Evolutionary conservation across 2,888 invertebrate genomes (phyloP), one percentile per base, ranked within the genome.

Genomic region (Campoplex capitator): DNA sequence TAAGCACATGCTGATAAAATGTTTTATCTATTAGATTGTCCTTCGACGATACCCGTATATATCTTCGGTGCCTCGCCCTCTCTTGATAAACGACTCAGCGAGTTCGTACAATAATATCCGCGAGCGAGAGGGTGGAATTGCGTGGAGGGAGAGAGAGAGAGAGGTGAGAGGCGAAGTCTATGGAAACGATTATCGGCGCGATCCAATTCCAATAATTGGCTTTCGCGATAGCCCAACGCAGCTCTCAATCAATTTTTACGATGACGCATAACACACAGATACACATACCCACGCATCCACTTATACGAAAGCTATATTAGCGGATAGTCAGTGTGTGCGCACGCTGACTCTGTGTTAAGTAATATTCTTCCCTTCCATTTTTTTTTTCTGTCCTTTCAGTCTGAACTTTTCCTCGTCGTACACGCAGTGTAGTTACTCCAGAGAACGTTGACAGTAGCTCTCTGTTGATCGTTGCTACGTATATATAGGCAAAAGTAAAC

Each of bases 121-220:
- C 18, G 67, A 75, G 51, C 23, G 35, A 42, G 71, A 65, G 71
- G 78, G 68, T 70, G 56, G 42, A 42, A 77, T 77, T 67, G 67
- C 35, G 48, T 65, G 45, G 32, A 18, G 65, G 48, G 18, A 4
- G 23, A 23, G 23, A 23, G 65, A 48, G 18, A 4, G 16, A 32
- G 65, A 32, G 3, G 18, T 3, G 38, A 54, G 58, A 45, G 73
- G 28, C 6, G 45, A 23, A 23, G 83, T 54, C 76, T 83, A 76
- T 76, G 75, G 58, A 73, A 83, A 83, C 83, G 83, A 86, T 86
- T 83, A 86, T 86, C 83, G 80, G 48, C 71, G 71, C 83, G 80
- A 86, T 86, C 86, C 86, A 86, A 83, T 86, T 83, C 83, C 86
- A 73, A 86, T 83, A 83, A 86, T 86, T 86, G 83, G 67, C 71